Evolutionary conservation across 2,113 vertebrate genomes (phyloP), one percentile per base, ranked within the genome.

Genomic region (Sisor rabdophorus): DNA sequence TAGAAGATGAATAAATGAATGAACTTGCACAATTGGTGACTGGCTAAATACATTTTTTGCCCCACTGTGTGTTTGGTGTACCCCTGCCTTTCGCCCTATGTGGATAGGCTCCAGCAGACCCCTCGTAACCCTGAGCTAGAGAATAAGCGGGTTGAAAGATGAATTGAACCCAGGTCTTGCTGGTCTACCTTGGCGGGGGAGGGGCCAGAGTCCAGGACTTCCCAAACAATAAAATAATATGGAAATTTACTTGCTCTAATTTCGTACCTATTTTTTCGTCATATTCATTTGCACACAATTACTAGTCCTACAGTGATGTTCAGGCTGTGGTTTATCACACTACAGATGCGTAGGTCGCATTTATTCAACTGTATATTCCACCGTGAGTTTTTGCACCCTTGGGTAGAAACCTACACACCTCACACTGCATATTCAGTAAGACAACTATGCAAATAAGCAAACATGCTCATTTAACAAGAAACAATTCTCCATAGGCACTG

Each of bases 361-460:
- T 40, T 6, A 6, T 36, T 67, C 24, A 16, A 36, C 63, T n/a
- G 47, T 65, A 15, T 44, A 65, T 65, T n/a, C 40, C 40, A 47
- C 36, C 44, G n/a, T 47, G 36, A n/a, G 48, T 67, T 67, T 44
- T 67, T 48, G 40, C 64, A 48, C 64, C 64, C 64, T 67, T 67
- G 10, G 7, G 40, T 48, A 67, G 22, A 52, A 68, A 50, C 24
- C 65, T 17, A 26, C 44, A 50, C 15, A 50, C 65, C 47, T 9
- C 15, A 28, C 65, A 28, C 65, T 50, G 65, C 65, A 68, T 68
- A 68, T 28, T 47, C 8, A 50, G 50, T 50, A 50, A 50, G 47
- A 16, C 47, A 68, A 50, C 26, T 17, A 50, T 68, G 65, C 65
- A 68, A 50, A 65, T 44, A 9, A 44, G 50, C 65, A 68, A 24